Base-by-base conservation (phyloP, 2,113 vertebrate genomes). In the Tiliqua scincoides region DNA sequence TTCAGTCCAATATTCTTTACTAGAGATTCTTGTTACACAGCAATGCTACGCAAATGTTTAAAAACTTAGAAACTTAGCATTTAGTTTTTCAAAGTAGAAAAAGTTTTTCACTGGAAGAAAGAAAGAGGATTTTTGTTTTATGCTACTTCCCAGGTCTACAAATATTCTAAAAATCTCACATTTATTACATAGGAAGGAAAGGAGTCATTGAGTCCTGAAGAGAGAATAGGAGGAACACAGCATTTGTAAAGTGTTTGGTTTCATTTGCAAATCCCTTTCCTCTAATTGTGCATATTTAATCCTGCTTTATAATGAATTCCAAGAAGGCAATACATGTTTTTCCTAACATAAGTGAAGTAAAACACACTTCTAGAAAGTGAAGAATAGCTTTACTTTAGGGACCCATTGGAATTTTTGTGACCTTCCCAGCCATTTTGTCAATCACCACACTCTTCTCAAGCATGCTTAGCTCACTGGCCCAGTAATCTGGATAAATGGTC, bases 251-350 rank as follows among this genome's bases (percentile, higher is more conserved):
- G 32, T 40, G 86, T 88, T 63, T 90, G 67, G 62, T 62, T 62
- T 63, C 11, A 11, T 40, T 48, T 57, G 32, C 37, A 79, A 48
- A 67, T 72, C 85, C 79, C 81, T 82, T 93, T 95, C 91, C 90
- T 93, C 79, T 91, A 84, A 92, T 88, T 93, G 90, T 92, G 79
- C 43, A 5, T 76, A 79, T 75, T 74, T 83, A 85, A 87, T 88
- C 57, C 4, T 52, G 54, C 40, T 35, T 88, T 83, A 79, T 6
- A 78, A 78, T 70, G 68, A 67, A 90, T 89, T 32, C 48, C 79
- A 75, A 81, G 54, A 86, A 0, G 0, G 14, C 1, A 23, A 14
- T 2, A 70, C 40, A 87, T 59, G 54, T 88, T 86, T 75, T 3
- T 72, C 43, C 87, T 75, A 63, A 23, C 62, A 59, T 1, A 15